Base-by-base conservation (phyloP, 2,113 vertebrate genomes). In the Edolisoma coerulescens region DNA sequence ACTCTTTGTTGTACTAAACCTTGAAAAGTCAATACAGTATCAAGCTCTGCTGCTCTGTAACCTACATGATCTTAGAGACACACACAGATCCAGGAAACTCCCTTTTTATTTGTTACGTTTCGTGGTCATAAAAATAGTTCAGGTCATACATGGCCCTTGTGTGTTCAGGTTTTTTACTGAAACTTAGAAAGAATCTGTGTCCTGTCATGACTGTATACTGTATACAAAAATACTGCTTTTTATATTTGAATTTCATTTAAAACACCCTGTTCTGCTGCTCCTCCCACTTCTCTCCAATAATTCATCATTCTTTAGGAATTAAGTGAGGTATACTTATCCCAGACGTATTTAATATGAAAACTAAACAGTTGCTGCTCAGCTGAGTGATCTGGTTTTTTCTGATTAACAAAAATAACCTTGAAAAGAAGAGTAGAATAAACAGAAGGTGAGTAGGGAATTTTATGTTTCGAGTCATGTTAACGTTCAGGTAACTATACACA, bases 51-150 rank as follows among this genome's bases (percentile, higher is more conserved):
- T 68, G 54, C 42, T 89, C 56, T 67, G 47, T 69, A 30, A 2
- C 57, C 32, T 78, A 0, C 1, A 0, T 37, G 27, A 17, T 60
- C 21, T 49, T 61, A 26, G 69, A 61, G 47, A 39, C 1, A 6
- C 16, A 9, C 5, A 8, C 3, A 13, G 26, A 47, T 49, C 13
- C 10, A 23, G 59, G 57, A 91, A 64, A 37, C 41, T 64, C 50
- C 18, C 6, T 32, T 70, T 63, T 32, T 21, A 16, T 16, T 33
- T 75, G 8, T 64, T 67, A 2, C 44, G 22, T 59, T 77, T 70
- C 47, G 11, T n/a, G 26, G 13, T 54, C 16, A 6, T 53, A 37
- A 74, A 52, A 81, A 11, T 71, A 39, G 32, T 44, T 93, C 23
- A 35, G 64, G 24, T 56, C 3, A 1, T 21, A 52, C 0, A 0